Conservation (phyloP, 2,797 vertebrate species). For the Crypturellus tataupa region DNA sequence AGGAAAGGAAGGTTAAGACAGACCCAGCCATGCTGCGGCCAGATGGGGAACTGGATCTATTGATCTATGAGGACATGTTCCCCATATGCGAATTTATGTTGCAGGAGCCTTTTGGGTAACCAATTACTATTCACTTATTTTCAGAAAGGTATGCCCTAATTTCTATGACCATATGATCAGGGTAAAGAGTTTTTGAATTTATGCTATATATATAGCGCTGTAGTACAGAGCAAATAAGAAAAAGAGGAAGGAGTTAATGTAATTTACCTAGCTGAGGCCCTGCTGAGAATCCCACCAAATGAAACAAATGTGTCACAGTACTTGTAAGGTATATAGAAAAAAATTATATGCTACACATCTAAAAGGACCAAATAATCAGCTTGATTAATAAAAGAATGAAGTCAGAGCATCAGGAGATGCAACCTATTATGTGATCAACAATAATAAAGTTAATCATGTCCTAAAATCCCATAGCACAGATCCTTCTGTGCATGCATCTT, state of each 20-base stretch:
- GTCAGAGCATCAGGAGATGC: background rate
- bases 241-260: fast-evolving
- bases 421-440: background rate
- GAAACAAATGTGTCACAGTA: background rate
- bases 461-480: background rate
- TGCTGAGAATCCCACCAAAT: background rate
- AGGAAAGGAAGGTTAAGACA: background rate
- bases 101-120: background rate
- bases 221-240: background rate
- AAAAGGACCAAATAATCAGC: background rate
- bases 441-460: background rate
- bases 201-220: background rate
- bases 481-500: background rate
- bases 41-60: background rate
- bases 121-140: background rate
- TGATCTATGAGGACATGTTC: background rate
- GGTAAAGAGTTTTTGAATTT: background rate
- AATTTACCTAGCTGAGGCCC: background rate
- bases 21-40: background rate
- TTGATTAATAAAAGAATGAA: background rate
- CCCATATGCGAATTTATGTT: background rate
- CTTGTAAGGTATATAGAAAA: background rate
- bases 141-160: background rate
- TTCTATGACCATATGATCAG: fast-evolving
- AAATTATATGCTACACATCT: background rate